These are phyloP conservation scores for Eueides isabella DNA, from an alignment of 1,140 invertebrate species.

Conservation along the genomic window DNA sequence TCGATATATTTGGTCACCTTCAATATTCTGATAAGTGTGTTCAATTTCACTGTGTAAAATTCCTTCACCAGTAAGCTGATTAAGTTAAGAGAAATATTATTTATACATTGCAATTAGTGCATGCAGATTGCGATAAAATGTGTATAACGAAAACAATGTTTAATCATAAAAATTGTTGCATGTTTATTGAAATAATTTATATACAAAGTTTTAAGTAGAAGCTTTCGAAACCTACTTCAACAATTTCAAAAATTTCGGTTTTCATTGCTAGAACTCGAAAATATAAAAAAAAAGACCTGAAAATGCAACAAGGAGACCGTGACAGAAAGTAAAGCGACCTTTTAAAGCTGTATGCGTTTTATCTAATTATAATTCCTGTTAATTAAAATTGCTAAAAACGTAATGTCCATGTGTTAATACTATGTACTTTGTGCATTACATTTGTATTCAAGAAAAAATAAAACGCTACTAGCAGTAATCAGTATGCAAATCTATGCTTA, in stretches of 20 bases:
- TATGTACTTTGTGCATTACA: constrained; percentile 6
- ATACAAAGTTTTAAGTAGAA: neutral
- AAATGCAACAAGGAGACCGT: neutral
- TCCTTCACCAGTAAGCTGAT: constrained; percentile 31
- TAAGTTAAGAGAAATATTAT: constrained; percentile 34
- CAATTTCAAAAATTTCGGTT: neutral
- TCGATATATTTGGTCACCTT: constrained; percentile 40
- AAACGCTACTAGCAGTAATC: constrained; percentile 28
- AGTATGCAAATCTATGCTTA: constrained; percentile 48
- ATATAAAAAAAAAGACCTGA: neutral
- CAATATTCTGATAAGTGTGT: constrained; percentile 18
- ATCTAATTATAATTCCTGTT: too few species aligned
- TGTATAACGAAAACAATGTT: constrained; percentile 30
- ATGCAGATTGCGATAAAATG: constrained; percentile 39
- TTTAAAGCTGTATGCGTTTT: too few species aligned
- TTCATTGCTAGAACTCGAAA: neutral
- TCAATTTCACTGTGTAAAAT: constrained; percentile 28
- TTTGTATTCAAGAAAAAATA: neutral
- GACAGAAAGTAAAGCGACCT: too few species aligned
- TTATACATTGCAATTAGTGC: constrained; percentile 38
- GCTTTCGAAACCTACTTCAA: neutral
- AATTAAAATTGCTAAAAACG: too few species aligned
- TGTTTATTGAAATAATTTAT: too few species aligned
- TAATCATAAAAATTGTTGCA: neutral
- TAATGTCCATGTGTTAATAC: neutral